A percentile compares a stretch with the other conserved stretches of the same genome.
phyloP scores from a whole-genome alignment of 2,888 invertebrate genomes.

The Leptopilina syphax region DNA sequence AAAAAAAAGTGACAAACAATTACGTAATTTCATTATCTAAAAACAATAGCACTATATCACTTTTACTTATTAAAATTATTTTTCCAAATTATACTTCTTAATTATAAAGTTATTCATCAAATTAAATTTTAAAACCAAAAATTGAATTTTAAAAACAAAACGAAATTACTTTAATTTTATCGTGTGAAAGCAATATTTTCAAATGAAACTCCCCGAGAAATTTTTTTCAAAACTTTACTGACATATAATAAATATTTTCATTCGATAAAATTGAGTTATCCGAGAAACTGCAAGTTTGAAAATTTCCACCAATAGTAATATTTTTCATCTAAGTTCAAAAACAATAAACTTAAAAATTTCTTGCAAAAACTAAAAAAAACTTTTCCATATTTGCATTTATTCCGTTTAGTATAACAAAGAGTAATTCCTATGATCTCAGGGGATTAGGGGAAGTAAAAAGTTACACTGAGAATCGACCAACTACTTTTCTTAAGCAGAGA shows the following conservation, averaged over 20 bases:
- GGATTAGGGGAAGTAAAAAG: constrained; percentile 16
- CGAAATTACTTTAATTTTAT: too few species aligned
- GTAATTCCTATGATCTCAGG: constrained; percentile 20
- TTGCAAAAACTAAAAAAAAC: not conserved
- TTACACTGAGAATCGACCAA: constrained; percentile 12
- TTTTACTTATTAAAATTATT: too few species aligned
- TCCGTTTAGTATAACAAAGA: constrained; percentile 6
- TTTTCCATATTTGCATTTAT: constrained; percentile 16
- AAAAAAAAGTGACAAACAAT: not conserved
- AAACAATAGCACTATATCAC: too few species aligned
- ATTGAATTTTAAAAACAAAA: too few species aligned
- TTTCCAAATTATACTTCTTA: too few species aligned
- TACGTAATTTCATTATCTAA: not conserved
- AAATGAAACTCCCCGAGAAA: too few species aligned
- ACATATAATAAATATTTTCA: too few species aligned
- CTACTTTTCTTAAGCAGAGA: constrained; percentile 15
- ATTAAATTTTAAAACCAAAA: too few species aligned
- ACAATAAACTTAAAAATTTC: not conserved
- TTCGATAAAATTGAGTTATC: not conserved
- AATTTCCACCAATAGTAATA: not conserved
- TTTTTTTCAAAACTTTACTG: too few species aligned
- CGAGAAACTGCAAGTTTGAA: not conserved
- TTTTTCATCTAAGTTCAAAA: too few species aligned
- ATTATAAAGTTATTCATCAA: too few species aligned
- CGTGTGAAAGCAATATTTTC: too few species aligned